phyloP scores from a whole-genome alignment of 1,140 invertebrate species.

The Sitodiplosis mosellana region DNA sequence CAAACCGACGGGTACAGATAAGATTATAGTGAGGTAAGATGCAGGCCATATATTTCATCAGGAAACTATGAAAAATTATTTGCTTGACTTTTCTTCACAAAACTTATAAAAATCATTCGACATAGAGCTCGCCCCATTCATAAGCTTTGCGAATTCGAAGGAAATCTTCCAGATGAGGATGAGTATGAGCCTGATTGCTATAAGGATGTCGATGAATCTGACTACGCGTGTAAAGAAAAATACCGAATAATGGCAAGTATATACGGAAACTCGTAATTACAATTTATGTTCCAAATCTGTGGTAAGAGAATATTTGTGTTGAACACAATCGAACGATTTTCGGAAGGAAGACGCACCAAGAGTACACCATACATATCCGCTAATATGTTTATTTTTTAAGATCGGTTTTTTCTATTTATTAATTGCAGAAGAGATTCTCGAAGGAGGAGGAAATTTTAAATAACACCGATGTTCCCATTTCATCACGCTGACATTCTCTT shows the following conservation, averaged over 20 bases:
- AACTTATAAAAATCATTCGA: constrained; percentile 3
- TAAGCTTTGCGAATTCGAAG: constrained; percentile 59
- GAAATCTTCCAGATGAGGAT: constrained; percentile 44
- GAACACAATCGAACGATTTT: no score
- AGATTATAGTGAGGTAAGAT: constrained; percentile 38
- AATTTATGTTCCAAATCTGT: no score
- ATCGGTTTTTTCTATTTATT: no score
- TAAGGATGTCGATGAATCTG: constrained; percentile 60
- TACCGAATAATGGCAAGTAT: constrained; percentile 56
- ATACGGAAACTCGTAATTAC: no score
- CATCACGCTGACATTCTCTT: no score
- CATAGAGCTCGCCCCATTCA: constrained; percentile 42
- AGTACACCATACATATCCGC: no score
- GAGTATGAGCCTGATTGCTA: constrained; percentile 61
- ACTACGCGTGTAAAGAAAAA: constrained; percentile 68
- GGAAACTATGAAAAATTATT: neutral
- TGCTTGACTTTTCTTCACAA: neutral
- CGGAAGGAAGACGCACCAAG: no score
- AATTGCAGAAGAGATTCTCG: no score
- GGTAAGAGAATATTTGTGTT: no score
- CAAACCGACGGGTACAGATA: constrained; percentile 50
- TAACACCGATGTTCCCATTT: no score
- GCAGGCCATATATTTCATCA: neutral
- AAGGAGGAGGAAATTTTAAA: no score
- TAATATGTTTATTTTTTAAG: no score